Base-by-base conservation (phyloP, 1,140 invertebrate species). In the Magallana ariakensis region DNA sequence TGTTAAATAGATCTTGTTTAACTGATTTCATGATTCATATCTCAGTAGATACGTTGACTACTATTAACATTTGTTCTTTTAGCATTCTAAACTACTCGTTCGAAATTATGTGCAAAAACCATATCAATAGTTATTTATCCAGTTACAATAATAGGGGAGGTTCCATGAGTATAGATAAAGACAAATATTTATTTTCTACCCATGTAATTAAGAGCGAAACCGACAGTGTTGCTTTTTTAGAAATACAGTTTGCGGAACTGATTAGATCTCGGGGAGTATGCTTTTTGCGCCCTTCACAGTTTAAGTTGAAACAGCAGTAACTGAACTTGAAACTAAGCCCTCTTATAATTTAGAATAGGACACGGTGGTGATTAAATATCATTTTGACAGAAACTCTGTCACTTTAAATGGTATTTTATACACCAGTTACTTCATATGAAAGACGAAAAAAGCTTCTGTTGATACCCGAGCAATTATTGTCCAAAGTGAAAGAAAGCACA, bases 321-420 rank as follows among this genome's bases (percentile, higher is more conserved):
- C 66, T 13, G 66, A 26, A 19, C 66, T 75, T 75, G 66, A 26
- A 75, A 33, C 66, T 26, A 75, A 19, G 22, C 22, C 66, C 22
- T 75, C 33, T 75, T 33, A 75, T 75, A 0, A 75, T 10, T 4
- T 1, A 75, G 66, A 75, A 75, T 75, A 75, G 66, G 66, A 9
- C 66, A 75, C 66, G 26, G 19, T 75, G 66, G 19, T 26, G 66
- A 75, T 75, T 75, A 75, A 75, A 75, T 75, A 75, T 75, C 66
- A 19, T 75, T 75, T 75, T 75, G 22, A 33, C 66, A 75, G 22
- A 75, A 75, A 75, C 13, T 75, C 66, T 75, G 66, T 33, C 66
- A 75, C 66, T 75, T 75, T 75, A 75, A 75, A 75, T 75, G 22
- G 22, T 75, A 26, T 75, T 75, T 75, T 75, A 75, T 75, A 62